phyloP scores from a whole-genome alignment of 2,113 vertebrate genomes.

The Odontesthes bonariensis region DNA sequence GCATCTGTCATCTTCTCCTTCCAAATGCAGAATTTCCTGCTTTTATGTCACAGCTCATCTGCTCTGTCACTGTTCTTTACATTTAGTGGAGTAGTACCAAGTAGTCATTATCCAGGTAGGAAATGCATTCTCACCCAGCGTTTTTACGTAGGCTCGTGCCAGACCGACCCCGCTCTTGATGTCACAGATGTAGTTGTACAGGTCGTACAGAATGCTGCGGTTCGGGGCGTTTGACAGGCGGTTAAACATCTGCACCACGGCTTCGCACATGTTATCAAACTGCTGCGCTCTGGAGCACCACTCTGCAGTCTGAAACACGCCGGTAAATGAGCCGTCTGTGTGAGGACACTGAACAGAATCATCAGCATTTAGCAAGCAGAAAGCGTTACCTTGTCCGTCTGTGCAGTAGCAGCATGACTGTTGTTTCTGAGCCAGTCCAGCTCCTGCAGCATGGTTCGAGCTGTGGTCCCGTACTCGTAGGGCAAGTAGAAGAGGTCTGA shows the following conservation, averaged over 20 bases:
- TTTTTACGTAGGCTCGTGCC: conserved; percentile 95
- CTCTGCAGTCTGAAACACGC: conserved; percentile 84
- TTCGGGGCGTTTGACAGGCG: conserved; percentile 96
- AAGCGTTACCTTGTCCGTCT: conserved; percentile 81
- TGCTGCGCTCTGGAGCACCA: conserved; percentile 89
- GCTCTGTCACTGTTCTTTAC: too few relatives aligned
- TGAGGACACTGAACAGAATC: too few relatives aligned
- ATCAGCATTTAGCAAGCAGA: too few relatives aligned
- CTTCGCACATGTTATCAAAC: conserved; percentile 92
- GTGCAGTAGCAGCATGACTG: conserved; percentile 84
- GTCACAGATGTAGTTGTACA: conserved; percentile 99
- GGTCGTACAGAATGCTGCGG: conserved; percentile 95
- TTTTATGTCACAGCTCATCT: too few relatives aligned
- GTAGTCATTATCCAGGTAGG: background rate
- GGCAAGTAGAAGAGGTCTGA: conserved; percentile 97
- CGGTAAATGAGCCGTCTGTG: background rate
- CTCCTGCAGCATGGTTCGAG: conserved; percentile 92
- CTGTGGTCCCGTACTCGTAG: conserved; percentile 92
- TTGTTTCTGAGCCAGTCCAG: conserved; percentile 95
- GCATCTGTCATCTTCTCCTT: too few relatives aligned
- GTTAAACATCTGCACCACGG: conserved; percentile 97
- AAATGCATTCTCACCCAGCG: conserved; percentile 73
- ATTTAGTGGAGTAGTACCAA: too few relatives aligned
- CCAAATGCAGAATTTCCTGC: too few relatives aligned
- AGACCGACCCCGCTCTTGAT: conserved; percentile 98